Base-by-base conservation (phyloP, 2,797 vertebrate genomes). In the Macropus fuliginosus region DNA sequence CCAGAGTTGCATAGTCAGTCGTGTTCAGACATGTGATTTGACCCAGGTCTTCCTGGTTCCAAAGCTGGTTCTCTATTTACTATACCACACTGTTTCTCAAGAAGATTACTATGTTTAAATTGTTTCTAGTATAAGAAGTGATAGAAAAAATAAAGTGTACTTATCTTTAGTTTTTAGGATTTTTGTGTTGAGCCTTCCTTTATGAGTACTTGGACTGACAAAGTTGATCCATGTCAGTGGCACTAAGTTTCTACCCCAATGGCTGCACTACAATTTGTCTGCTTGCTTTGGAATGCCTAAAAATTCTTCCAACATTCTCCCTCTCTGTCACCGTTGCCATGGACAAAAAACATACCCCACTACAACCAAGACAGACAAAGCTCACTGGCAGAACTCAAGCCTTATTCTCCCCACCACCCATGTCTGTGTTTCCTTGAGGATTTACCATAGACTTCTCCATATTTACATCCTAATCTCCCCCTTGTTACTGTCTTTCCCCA, bases 401-500 rank as follows among this genome's bases (percentile, higher is more conserved):
- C 31, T 66, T 34, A 12, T 56, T 31, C 94, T 55, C 14, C 46
- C 27, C 8, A 57, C 46, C 91, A 93, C 46, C 13, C 16, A 95
- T 90, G 34, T 94, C 56, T 91, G 18, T 46, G 74, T n/a, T 50
- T 94, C 27, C 27, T 54, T 81, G n/a, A 74, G 14, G 28, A 10
- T 28, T 10, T 55, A 56, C 90, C 66, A 16, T 57, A 93, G 90
- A 55, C 31, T 55, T 59, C 14, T 94, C 57, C 81, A 74, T 87
- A 24, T 95, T 55, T 62, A 11, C 54, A 18, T 62, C 46, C 62
- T 18, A 92, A 90, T 66, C 14, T 91, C 18, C 90, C 28, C 28
- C 92, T 92, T 94, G 56, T 24, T 90, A 2, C 55, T 94, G 94
- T 92, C 40, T 91, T 81, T 46, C 8, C 50, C 31, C n/a, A 91